Evolutionary conservation across 2,113 vertebrate genomes (phyloP), one percentile per base, ranked within the genome.

Genomic region (Erythrocercus mccallii): DNA sequence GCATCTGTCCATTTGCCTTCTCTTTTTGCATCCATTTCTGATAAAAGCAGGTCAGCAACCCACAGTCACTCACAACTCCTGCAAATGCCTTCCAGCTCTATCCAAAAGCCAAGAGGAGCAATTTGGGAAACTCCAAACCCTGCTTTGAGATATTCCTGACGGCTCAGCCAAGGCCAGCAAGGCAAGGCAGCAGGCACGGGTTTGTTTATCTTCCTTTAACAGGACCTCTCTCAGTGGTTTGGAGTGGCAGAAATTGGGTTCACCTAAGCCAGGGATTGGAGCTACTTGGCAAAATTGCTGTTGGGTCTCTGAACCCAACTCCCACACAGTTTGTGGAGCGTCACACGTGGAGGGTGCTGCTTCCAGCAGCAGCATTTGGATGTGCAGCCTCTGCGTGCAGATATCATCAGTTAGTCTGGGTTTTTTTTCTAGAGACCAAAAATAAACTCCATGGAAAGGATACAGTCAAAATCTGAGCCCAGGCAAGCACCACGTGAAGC

Each of bases 401-500:
- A 2, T 35, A 27, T 2, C 37, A 15, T 10, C 62, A 3, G 3
- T 37, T 16, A 23, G 5, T 53, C 54, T 53, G 13, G 12, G 5
- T 19, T 7, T 15, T 57, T 30, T 15, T 38, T 6, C 33, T 40
- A 45, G 25, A 62, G 3, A 15, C 30, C 21, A 51, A 85, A 66
- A 81, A 18, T 64, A 79, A 84, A 69, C 56, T 27, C 60, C 17
- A 10, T 2, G 1, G 21, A n/a, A 66, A 56, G 40, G 45, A 40
- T 18, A 12, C 33, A 6, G 51, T 5, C 44, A 54, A 38, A 62
- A 71, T n/a, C 50, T 17, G 80, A 86, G 58, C 31, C 0, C 4
- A 12, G 33, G 22, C 56, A 65, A 58, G 21, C 0, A 1, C 16
- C 1, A 1, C 0, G 0, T 3, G 48, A 14, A n/a, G 47, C n/a